Evolutionary conservation across 2,113 vertebrate genomes (phyloP), one percentile per base, ranked within the genome.

Genomic region (Pagrus major): DNA sequence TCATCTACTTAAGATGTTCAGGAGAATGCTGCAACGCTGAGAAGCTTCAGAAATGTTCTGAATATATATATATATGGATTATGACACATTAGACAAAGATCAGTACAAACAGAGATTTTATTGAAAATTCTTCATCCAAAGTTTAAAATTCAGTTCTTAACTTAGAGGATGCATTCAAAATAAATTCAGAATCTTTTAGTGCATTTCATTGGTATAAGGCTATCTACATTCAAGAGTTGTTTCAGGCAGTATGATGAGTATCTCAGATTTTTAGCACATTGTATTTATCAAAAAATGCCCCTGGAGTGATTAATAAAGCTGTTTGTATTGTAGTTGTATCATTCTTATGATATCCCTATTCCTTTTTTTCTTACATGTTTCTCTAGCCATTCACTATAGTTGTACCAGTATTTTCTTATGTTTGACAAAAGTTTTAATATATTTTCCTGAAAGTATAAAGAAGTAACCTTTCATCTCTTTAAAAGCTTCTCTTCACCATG

Each of bases 31-130:
- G n/a, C n/a, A n/a, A n/a, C n/a, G n/a, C n/a, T n/a, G n/a, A n/a
- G n/a, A n/a, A n/a, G n/a, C n/a, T n/a, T n/a, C n/a, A n/a, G n/a
- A n/a, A n/a, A n/a, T n/a, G n/a, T n/a, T n/a, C n/a, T n/a, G n/a
- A n/a, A n/a, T n/a, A n/a, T n/a, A n/a, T n/a, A n/a, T n/a, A n/a
- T n/a, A n/a, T n/a, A 18, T 5, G 31, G 27, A 29, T 60, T 49
- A 51, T 16, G 31, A 56, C 2, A 6, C 2, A 10, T 14, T 31
- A 27, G 27, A 64, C 20, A 54, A 27, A 11, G 35, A 56, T 47
- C 14, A 4, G 25, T 41, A 4, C 11, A 60, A 37, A n/a, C 14
- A 35, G 3, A 75, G 6, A 37, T 23, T 77, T 83, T 67, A 77
- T 71, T 77, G 29, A 12, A 76, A 42, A 52, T 27, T 1, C 9